Evolutionary conservation across 2,797 vertebrate genomes (phyloP).

Genomic region (Thaleichthys pacificus): DNA sequence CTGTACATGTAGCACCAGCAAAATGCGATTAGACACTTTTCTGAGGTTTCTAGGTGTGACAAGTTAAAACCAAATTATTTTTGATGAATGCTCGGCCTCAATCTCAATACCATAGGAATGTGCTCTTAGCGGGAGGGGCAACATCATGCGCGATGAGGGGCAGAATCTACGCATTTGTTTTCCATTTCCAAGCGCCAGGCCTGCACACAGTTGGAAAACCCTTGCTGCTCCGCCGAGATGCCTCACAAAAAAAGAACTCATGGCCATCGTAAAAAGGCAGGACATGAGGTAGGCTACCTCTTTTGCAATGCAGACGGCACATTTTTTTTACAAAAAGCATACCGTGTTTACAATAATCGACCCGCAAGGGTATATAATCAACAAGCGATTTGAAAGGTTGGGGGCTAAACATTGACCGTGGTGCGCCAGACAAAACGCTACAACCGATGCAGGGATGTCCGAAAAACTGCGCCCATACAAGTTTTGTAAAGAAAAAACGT

Average conservation of each 20-base stretch:
- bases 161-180: conserved; percentile 7
- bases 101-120: background rate
- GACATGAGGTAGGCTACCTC: conserved; percentile 56
- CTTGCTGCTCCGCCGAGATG: conserved; percentile 54
- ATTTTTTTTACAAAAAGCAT: background rate
- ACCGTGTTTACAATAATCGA: background rate
- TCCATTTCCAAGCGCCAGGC: background rate
- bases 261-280: conserved; percentile 51
- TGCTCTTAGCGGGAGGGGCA: conserved; percentile 57
- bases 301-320: background rate
- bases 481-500: no score
- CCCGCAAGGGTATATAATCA: no score
- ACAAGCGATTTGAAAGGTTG: no score
- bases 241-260: conserved; percentile 69
- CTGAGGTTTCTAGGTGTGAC: background rate
- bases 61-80: background rate
- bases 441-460: conserved; percentile 3
- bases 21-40: background rate
- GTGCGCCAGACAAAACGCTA: background rate
- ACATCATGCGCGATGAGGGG: conserved; percentile 6
- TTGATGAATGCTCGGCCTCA: background rate
- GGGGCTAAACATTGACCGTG: no score
- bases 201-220: background rate
- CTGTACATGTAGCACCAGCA: no score
- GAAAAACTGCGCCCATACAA: no score